Percentiles rank a stretch among this genome's conserved stretches.
Conservation (phyloP, 1,140 invertebrate species). For the Drosophila jambulina region DNA sequence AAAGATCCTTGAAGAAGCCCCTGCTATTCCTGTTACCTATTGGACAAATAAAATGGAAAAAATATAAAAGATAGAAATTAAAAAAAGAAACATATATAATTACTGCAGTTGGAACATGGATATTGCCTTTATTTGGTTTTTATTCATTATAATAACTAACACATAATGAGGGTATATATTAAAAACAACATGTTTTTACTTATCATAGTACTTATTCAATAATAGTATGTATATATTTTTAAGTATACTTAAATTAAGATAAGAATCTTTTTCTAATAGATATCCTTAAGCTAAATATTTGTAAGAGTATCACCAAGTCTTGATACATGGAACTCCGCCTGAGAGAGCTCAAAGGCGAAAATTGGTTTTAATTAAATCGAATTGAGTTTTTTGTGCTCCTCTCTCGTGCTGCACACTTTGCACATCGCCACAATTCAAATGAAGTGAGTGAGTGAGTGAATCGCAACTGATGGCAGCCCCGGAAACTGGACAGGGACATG, state of each 20-base stretch:
- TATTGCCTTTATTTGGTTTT: not conserved
- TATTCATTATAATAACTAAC: not conserved
- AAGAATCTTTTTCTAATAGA: no score
- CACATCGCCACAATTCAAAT: constrained; percentile 50
- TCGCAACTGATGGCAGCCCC: constrained; percentile 35
- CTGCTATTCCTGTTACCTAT: not conserved
- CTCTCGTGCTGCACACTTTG: constrained; percentile 40
- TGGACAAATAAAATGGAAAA: not conserved
- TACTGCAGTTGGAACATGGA: not conserved
- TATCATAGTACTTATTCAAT: no score
- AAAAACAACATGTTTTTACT: no score
- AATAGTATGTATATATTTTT: no score
- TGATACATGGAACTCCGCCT: not conserved
- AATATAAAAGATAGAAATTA: not conserved
- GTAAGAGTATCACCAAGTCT: constrained; percentile 1
- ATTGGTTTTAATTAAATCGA: constrained; percentile 84
- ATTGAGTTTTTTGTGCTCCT: constrained; percentile 67
- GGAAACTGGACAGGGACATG: constrained; percentile 38
- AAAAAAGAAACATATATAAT: not conserved
- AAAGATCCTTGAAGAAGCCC: not conserved
- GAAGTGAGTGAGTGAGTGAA: constrained; percentile 52
- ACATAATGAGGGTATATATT: not conserved
- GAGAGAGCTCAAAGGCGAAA: constrained; percentile 68
- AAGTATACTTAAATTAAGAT: no score
- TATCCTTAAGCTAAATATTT: not conserved